phyloP scores from a whole-genome alignment of 2,113 vertebrate genomes.

The Chiloscyllium plagiosum region DNA sequence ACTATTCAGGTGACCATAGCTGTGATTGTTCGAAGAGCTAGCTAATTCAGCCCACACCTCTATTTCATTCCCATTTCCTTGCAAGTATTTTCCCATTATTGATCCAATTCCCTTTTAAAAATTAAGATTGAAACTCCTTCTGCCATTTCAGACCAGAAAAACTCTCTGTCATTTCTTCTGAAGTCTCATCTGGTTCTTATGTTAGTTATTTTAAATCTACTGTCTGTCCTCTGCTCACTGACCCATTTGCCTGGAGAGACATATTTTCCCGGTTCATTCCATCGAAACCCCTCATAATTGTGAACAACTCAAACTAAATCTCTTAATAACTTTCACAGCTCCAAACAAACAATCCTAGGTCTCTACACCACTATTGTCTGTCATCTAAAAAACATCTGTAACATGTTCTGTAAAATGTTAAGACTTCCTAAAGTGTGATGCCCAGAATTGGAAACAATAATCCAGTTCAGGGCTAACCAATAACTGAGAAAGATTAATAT shows the following conservation, averaged over 20 bases:
- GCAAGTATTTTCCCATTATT: not conserved
- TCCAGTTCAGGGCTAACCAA: not conserved
- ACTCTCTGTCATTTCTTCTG: not conserved
- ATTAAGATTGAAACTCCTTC: not conserved
- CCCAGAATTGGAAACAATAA: not conserved
- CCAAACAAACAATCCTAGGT: not conserved
- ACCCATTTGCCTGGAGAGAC: not conserved
- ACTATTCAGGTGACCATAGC: not conserved
- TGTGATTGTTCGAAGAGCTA: not conserved
- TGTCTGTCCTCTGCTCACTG: not conserved
- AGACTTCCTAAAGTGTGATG: not conserved
- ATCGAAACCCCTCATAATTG: not conserved
- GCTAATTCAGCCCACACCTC: not conserved
- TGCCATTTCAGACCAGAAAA: not conserved
- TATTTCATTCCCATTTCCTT: not conserved
- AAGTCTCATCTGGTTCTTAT: not conserved
- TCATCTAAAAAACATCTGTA: not conserved
- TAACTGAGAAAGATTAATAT: not conserved
- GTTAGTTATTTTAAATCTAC: not conserved
- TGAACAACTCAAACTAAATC: not conserved
- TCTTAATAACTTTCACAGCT: not conserved
- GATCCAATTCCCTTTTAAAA: not conserved
- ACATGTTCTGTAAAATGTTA: not conserved
- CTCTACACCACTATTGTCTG: not conserved
- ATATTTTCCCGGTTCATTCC: not conserved